Percentiles rank a stretch among this genome's conserved stretches.
Evolutionary conservation across 2,113 vertebrate species (phyloP).

Genomic region (Rallus limicola): DNA sequence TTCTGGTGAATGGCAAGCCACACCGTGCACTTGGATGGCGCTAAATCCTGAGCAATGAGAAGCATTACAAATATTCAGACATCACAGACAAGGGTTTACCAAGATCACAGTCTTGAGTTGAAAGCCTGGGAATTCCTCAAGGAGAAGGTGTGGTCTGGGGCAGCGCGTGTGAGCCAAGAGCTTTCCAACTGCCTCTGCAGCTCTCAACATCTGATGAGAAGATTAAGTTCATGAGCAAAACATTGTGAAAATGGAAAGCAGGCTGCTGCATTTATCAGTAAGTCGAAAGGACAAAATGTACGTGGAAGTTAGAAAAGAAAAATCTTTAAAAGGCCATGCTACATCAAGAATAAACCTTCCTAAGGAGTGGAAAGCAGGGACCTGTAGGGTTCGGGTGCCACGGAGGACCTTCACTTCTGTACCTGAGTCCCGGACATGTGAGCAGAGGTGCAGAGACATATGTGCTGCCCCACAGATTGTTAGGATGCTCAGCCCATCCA

Average conservation of each 20-base stretch:
- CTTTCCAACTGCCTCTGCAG: slow-evolving; percentile 39
- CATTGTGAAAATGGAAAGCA: slow-evolving; percentile 9
- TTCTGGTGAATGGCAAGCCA: not conserved
- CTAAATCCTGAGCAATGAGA: slow-evolving; percentile 43
- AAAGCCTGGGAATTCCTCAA: slow-evolving; percentile 66
- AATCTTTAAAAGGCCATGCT: not conserved
- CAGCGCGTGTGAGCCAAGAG: not conserved
- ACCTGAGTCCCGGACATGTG: accelerated
- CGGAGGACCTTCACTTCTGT: accelerated
- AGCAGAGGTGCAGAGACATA: not conserved
- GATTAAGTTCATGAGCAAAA: slow-evolving; percentile 26
- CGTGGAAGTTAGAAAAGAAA: not conserved
- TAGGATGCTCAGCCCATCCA: not conserved
- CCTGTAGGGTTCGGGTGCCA: not conserved
- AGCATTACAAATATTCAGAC: slow-evolving; percentile 54
- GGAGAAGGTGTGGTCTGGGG: slow-evolving; percentile 56
- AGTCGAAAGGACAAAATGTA: not conserved
- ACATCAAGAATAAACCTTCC: not conserved
- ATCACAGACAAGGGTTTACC: slow-evolving; percentile 46
- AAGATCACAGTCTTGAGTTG: slow-evolving; percentile 41
- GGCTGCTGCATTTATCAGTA: not conserved
- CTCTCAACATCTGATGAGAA: slow-evolving; percentile 26
- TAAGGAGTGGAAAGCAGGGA: not conserved
- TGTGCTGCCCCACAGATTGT: accelerated
- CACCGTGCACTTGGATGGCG: not conserved